Base-by-base conservation (phyloP, 2,888 invertebrate genomes). In the Melanophora roralis region DNA sequence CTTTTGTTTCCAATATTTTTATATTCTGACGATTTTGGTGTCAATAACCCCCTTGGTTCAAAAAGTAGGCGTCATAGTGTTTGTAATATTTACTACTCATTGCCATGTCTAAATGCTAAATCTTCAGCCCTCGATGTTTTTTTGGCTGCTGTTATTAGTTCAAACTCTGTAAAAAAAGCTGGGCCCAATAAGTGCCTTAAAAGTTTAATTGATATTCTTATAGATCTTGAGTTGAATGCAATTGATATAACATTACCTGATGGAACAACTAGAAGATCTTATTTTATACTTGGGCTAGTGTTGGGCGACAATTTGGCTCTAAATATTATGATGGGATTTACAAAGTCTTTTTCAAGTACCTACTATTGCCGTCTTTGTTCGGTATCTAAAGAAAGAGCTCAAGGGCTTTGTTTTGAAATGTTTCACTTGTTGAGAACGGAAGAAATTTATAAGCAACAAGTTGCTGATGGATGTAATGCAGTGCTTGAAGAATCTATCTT, bases 31-130 rank as follows among this genome's bases (percentile, higher is more conserved):
- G 51, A 65, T 32, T 67, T 67, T 32, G 55, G 68, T 5, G 27
- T 69, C 16, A 69, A 69, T 36, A 69, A 69, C 12, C 47, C 69
- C 5, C 23, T 57, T 14, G 69, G 69, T 16, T 27, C 68, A 1
- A 68, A 55, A 36, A 36, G 40, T 11, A 67, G 23, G 27, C 38
- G 27, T 14, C 53, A 67, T 57, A 57, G 38, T 57, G 21, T 57
- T 6, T 57, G 57, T 11, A 55, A 36, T 36, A 34, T 53, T 32
- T 55, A 36, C 19, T 55, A 36, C 12, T 36, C 36, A 34, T 3
- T 36, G 1, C 36, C 55, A 12, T 55, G 55, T 36, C 21, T 57
- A 40, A 5, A 57, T 57, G 21, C n/a, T 11, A 7, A 57, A 19
- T 57, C 57, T 21, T 38, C 38, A 57, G 57, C 38, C 9, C 57